Percentiles rank a stretch among this genome's conserved stretches.
These are phyloP conservation scores for Gambusia yucatana DNA, from an alignment of 2,797 vertebrate species.

Conservation along the genomic window DNA sequence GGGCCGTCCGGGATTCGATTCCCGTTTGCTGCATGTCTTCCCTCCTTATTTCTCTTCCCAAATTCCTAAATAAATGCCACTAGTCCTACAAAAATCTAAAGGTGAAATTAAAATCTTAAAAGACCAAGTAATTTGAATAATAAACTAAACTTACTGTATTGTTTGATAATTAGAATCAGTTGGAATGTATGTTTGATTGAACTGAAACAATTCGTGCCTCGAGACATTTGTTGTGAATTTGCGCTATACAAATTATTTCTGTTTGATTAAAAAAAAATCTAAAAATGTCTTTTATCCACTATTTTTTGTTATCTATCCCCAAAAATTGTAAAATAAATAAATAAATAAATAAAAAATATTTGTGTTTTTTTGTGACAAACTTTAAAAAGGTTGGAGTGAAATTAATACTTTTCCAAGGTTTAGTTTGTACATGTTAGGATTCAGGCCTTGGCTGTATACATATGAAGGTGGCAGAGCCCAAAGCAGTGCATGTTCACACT, in stretches of 20 bases:
- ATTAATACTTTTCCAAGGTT: neutral
- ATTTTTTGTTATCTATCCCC: neutral
- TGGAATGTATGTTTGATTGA: no score
- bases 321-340: neutral
- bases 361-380: neutral
- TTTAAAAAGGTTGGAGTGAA: neutral
- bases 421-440: conserved; percentile 72
- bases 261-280: neutral
- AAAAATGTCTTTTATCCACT: neutral
- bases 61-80: neutral
- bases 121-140: no score
- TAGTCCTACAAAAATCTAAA: neutral
- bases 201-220: no score
- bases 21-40: neutral
- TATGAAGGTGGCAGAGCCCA: conserved; percentile 72
- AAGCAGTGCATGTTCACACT: conserved; percentile 76
- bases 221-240: no score
- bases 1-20: neutral
- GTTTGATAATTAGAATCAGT: no score
- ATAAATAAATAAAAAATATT: neutral
- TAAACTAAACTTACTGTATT: no score
- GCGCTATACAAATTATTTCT: no score
- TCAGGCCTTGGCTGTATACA: conserved; percentile 76
- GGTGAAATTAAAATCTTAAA: neutral
- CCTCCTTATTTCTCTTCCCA: neutral